Evolutionary conservation across 2,113 vertebrate genomes (phyloP).

Genomic region (Sapayoa aenigma): DNA sequence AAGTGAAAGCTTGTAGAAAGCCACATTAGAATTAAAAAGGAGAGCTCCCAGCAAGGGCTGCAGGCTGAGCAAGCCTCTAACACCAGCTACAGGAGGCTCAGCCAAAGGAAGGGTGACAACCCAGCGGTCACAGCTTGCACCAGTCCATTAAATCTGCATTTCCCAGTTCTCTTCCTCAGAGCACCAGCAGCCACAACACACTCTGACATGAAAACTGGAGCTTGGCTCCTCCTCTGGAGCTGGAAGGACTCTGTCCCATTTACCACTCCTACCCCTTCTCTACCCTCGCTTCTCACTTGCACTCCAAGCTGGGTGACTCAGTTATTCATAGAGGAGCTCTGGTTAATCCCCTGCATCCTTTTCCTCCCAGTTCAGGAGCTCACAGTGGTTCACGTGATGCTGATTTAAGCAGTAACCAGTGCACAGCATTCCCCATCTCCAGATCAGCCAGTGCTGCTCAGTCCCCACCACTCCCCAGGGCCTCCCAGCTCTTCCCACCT

Average conservation of each 20-base stretch:
- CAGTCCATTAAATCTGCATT: not conserved
- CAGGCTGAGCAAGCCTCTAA: not conserved
- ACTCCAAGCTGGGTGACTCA: not conserved
- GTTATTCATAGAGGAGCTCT: conserved; percentile 24
- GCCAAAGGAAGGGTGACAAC: not conserved
- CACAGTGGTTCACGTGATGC: not conserved
- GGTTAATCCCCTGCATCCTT: conserved; percentile 24
- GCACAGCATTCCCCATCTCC: not conserved
- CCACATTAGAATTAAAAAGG: not conserved
- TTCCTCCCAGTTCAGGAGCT: not conserved
- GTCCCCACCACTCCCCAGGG: not conserved
- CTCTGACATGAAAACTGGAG: not conserved
- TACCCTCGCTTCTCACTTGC: not conserved
- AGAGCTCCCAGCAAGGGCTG: not conserved
- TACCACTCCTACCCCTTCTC: not conserved
- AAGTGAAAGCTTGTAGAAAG: not conserved
- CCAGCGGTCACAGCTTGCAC: not conserved
- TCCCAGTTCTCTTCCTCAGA: not conserved
- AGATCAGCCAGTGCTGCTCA: too few relatives aligned
- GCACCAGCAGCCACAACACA: not conserved
- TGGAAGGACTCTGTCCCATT: not conserved
- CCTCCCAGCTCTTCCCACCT: not conserved
- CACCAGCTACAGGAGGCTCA: not conserved
- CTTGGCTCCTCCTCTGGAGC: not conserved
- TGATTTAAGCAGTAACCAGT: conserved; percentile 46